Conservation (phyloP, 2,113 vertebrate genomes). For the Myodes glareolus region DNA sequence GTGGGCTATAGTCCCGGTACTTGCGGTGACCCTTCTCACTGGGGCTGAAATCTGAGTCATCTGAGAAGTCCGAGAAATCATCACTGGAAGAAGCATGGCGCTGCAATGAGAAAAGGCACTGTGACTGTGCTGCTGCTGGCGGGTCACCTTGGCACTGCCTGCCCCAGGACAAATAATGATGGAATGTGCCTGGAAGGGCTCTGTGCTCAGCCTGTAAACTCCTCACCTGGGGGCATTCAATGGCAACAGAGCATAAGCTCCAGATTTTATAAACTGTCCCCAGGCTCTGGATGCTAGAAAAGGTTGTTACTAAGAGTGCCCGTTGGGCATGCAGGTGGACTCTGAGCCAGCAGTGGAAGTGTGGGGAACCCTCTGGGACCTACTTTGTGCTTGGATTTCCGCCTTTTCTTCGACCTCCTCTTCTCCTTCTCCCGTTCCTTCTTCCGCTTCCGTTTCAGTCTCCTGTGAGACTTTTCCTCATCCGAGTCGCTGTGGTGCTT, state of each 20-base stretch:
- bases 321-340: background rate
- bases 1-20: conserved; percentile 95
- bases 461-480: conserved; percentile 91
- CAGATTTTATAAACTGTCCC: background rate
- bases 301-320: background rate
- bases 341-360: background rate
- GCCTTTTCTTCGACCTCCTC: conserved; percentile 91
- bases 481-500: conserved; percentile 91
- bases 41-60: conserved; percentile 96
- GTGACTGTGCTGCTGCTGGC: accelerated
- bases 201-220: background rate
- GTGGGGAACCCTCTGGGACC: accelerated
- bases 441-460: conserved; percentile 94
- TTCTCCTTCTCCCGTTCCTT: conserved; percentile 94
- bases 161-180: background rate
- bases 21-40: conserved; percentile 93
- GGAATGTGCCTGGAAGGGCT: background rate
- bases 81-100: conserved; percentile 96
- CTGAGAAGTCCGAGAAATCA: conserved; percentile 95
- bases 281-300: background rate
- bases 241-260: conserved; percentile 45
- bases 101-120: conserved; percentile 77
- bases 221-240: conserved; percentile 53
- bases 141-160: background rate
- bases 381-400: conserved; percentile 97